A percentile compares a stretch with the other conserved stretches of the same genome.
Evolutionary conservation across 2,113 vertebrate genomes (phyloP).

Genomic region (Alouatta palliata): DNA sequence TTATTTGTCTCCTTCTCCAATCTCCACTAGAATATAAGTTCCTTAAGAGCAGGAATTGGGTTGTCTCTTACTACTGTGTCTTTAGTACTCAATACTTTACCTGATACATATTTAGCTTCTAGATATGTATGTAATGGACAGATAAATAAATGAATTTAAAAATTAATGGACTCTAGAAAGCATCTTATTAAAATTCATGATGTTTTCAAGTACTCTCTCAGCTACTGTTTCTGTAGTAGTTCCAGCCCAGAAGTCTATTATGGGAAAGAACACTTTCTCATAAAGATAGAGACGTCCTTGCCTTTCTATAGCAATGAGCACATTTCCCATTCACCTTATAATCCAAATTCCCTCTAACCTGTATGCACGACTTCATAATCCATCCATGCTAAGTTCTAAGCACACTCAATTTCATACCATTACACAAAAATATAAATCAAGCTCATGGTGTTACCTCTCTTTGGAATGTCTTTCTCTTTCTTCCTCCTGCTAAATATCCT

Average conservation of each 20-base stretch:
- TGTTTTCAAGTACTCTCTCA: neutral
- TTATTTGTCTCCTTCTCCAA: neutral
- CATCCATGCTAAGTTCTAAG: neutral
- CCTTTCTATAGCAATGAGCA: neutral
- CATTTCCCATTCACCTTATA: neutral
- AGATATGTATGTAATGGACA: neutral
- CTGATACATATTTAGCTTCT: conserved; percentile 5
- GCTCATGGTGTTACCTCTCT: neutral
- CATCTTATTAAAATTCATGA: neutral
- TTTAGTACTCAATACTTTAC: neutral
- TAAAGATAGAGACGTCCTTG: neutral
- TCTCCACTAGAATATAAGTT: neutral
- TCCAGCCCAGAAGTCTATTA: neutral
- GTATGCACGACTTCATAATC: neutral
- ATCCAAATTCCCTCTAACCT: neutral
- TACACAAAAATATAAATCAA: neutral
- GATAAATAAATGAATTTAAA: neutral
- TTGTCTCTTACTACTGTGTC: neutral
- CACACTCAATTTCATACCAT: neutral
- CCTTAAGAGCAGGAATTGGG: neutral
- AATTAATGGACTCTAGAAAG: neutral
- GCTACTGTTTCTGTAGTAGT: neutral
- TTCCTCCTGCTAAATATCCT: neutral
- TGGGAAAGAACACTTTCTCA: neutral
- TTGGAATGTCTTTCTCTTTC: neutral